These are phyloP conservation scores for Drosophila watanabei DNA, from an alignment of 1,140 invertebrate genomes.

Conservation along the genomic window DNA sequence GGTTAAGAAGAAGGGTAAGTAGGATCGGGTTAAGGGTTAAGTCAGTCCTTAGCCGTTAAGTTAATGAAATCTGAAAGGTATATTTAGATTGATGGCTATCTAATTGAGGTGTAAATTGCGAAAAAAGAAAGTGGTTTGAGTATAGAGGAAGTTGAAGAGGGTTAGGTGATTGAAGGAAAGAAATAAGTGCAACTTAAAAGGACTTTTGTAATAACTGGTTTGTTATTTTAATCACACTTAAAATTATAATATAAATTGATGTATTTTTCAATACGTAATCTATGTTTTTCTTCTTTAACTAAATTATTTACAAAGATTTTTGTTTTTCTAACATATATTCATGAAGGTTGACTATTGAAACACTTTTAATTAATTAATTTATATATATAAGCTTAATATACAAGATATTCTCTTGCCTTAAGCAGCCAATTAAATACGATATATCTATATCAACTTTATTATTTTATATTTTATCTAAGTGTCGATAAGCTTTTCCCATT, in stretches of 20 bases:
- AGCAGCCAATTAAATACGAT: background rate
- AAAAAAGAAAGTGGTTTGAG: background rate
- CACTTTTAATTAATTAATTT: background rate
- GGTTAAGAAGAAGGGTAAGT: constrained; percentile 4
- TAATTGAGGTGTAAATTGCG: background rate
- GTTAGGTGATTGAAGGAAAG: background rate
- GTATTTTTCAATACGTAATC: background rate
- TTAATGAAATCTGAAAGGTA: constrained; percentile 31
- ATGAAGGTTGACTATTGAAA: background rate
- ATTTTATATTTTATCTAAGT: background rate
- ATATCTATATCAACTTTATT: background rate
- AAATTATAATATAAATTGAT: background rate
- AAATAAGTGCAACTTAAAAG: background rate
- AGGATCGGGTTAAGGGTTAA: constrained; percentile 17
- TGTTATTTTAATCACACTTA: background rate
- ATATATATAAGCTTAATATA: background rate
- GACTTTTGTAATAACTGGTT: background rate
- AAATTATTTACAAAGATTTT: background rate
- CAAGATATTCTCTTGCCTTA: background rate
- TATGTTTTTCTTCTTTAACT: too few species aligned
- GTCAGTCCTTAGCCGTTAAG: constrained; percentile 11
- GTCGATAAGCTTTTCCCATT: background rate
- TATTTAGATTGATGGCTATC: constrained; percentile 16
- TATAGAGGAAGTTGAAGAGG: too few species aligned
- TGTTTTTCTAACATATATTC: background rate